These are phyloP conservation scores for Coenobita brevimanus DNA, from an alignment of 1,140 invertebrate species.

Conservation along the genomic window DNA sequence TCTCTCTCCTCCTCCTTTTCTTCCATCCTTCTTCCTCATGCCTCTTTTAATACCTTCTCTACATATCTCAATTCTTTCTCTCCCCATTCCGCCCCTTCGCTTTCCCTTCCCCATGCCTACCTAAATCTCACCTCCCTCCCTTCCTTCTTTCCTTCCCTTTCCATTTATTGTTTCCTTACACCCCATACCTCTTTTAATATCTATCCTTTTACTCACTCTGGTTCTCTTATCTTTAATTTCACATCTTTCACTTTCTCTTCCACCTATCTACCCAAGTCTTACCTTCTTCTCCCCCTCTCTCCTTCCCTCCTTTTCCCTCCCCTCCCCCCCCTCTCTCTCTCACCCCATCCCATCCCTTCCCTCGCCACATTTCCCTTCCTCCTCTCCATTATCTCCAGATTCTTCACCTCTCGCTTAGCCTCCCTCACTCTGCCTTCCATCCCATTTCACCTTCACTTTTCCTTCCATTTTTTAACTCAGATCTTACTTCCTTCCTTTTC, in stretches of 20 bases:
- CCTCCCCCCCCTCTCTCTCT: no score
- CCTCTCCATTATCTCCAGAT: background rate
- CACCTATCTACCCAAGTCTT: background rate
- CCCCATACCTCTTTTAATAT: background rate
- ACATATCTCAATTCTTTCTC: background rate
- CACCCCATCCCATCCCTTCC: background rate
- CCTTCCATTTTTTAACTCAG: background rate
- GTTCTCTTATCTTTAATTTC: background rate
- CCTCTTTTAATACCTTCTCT: background rate
- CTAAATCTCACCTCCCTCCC: no score
- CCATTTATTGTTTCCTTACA: background rate
- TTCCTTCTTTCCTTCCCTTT: background rate
- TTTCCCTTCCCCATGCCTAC: background rate
- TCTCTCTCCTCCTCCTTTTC: no score
- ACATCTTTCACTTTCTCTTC: background rate
- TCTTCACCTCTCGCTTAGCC: background rate
- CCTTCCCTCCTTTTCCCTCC: no score
- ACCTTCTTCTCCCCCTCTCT: background rate
- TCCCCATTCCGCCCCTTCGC: background rate
- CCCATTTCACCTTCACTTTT: background rate
- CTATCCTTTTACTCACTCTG: background rate
- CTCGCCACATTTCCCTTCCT: background rate
- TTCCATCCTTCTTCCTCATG: background rate
- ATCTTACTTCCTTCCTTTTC: background rate
- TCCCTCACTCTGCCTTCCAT: background rate